Percentiles rank a stretch among this genome's conserved stretches.
These are phyloP conservation scores for Aelia acuminata DNA, from an alignment of 2,888 invertebrate species.

Conservation along the genomic window DNA sequence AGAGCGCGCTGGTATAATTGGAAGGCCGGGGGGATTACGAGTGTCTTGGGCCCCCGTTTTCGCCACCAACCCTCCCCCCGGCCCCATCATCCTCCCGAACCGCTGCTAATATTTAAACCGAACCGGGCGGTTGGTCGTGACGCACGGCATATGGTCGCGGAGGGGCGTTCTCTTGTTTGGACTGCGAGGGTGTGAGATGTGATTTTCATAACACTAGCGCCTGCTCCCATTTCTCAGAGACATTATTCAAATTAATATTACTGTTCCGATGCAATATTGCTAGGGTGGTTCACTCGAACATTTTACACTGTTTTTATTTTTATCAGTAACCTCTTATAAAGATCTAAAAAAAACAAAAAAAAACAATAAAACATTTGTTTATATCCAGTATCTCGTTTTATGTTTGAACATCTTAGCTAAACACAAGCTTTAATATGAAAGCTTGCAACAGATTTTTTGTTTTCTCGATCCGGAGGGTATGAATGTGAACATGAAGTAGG, in stretches of 20 bases:
- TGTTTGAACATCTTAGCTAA: no score
- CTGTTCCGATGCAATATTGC: neutral
- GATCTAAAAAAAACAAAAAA: no score
- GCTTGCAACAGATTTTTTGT: no score
- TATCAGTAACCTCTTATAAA: no score
- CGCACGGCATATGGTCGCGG: constrained; percentile 33
- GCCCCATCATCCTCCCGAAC: no score
- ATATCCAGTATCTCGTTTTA: no score
- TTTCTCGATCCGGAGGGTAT: no score
- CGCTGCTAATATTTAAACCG: constrained; percentile 25
- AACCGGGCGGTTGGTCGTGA: constrained; percentile 37
- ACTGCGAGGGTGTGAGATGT: constrained; percentile 1
- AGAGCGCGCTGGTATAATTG: constrained; percentile 36
- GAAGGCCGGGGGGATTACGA: constrained; percentile 1
- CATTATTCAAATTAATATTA: constrained; percentile 22
- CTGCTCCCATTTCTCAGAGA: neutral
- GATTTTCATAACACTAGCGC: constrained; percentile 37
- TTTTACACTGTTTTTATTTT: neutral
- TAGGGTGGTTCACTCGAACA: neutral
- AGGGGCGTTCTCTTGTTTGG: constrained; percentile 10
- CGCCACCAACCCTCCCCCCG: no score
- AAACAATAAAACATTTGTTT: no score
- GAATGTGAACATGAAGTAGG: no score
- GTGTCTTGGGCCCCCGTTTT: constrained; percentile 16
- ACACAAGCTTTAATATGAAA: no score